Evolutionary conservation across 2,888 invertebrate species (phyloP), one percentile per base, ranked within the genome.

Genomic region (Sminthurides aquaticus): DNA sequence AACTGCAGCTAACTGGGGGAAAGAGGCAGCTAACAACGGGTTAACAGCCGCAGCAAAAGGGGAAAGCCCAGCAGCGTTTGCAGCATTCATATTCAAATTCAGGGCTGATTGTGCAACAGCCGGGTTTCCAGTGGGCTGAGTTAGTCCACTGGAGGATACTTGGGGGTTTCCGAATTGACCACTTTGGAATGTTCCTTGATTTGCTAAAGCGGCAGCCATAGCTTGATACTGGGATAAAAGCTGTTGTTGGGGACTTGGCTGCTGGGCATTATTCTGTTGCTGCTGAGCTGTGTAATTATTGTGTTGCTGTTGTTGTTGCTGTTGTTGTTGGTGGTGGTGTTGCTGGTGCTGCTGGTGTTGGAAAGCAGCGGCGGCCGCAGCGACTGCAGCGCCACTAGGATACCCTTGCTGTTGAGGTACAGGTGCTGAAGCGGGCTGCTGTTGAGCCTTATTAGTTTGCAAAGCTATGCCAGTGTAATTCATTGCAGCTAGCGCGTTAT

Each of bases 381-480:
- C 34, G 29, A 61, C 60, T 11, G 58, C 63, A 27, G 20, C 22
- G 25, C 55, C 54, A 29, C 27, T 60, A 20, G 60, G 52, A 24
- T 60, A 59, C 49, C 57, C 66, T 52, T 43, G 66, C 11, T n/a
- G 25, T 57, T 34, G 62, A 48, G 62, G 65, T 48, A 52, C 64
- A 11, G 59, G 59, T 22, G 60, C 27, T 34, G 62, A 29, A 57
- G 62, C 57, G 25, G 60, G 59, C 34, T 67, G 65, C 57, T 70
- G 67, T n/a, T 67, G 66, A 63, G 71, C 70, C 57, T 73, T 73
- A 67, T 73, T 73, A 62, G 73, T 70, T 77, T 87, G 87, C 57
- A 88, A 79, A 1, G 87, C 83, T 58, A 87, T 84, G 29, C 87
- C 87, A 11, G 87, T 86, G 77, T 87, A 87, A 76, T 84, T 85